These are phyloP conservation scores for Prinia subflava DNA, from an alignment of 2,113 vertebrate genomes.

Conservation along the genomic window DNA sequence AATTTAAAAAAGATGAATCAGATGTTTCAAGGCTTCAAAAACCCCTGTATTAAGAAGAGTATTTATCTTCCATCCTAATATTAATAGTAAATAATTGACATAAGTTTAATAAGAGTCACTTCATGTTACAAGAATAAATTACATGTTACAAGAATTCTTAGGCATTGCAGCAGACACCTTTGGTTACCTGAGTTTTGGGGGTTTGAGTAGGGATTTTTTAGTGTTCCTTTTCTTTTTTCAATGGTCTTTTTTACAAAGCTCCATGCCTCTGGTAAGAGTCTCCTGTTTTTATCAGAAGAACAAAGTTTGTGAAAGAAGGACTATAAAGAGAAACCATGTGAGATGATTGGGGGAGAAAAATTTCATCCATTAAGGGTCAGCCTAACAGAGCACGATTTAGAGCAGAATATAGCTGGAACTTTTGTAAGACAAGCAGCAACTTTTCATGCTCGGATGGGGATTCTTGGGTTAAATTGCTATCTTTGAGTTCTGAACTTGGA, in stretches of 20 bases:
- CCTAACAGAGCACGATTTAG: background rate
- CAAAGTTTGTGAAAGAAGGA: background rate
- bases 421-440: constrained; percentile 58
- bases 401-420: constrained; percentile 22
- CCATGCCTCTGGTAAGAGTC: background rate
- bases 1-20: background rate
- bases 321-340: background rate
- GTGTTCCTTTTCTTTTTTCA: background rate
- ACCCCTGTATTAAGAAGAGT: background rate
- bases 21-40: background rate
- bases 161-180: background rate
- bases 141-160: background rate
- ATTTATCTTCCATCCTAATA: background rate
- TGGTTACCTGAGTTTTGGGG: background rate
- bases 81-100: background rate
- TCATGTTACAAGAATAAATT: background rate
- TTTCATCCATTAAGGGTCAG: background rate
- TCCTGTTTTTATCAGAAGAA: background rate
- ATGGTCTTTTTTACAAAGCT: background rate
- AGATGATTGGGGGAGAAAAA: background rate
- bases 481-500: constrained; percentile 91
- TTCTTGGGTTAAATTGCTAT: constrained; percentile 85
- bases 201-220: background rate
- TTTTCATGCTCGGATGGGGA: constrained; percentile 56
- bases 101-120: background rate